phyloP scores from a whole-genome alignment of 2,113 vertebrate genomes.

The Pogonocichla stellata region DNA sequence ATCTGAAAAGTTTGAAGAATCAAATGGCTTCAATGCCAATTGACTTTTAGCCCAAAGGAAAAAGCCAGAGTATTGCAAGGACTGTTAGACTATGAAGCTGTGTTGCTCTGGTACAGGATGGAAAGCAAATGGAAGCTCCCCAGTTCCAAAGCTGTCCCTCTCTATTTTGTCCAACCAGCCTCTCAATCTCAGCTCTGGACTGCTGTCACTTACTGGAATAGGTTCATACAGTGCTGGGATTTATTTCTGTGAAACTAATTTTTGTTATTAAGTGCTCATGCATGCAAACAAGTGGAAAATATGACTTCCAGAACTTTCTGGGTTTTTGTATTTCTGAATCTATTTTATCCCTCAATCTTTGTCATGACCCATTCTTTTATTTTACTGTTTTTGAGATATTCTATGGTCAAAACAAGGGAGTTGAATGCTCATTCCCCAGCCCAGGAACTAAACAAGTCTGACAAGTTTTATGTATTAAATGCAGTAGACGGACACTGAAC shows the following conservation, averaged over 20 bases:
- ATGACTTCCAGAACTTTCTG: background rate
- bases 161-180: background rate
- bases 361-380: background rate
- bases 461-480: background rate
- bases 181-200: background rate
- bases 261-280: background rate
- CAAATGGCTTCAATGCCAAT: background rate
- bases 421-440: background rate
- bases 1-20: conserved; percentile 29
- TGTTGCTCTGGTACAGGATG: background rate
- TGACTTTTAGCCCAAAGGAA: background rate
- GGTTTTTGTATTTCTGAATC: background rate
- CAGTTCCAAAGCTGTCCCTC: background rate
- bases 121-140: background rate
- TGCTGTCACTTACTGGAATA: background rate
- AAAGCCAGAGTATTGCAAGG: background rate
- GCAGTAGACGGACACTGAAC: background rate
- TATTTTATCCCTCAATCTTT: background rate
- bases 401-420: background rate
- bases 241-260: background rate
- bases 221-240: background rate
- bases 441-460: background rate
- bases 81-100: background rate
- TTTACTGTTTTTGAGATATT: background rate
- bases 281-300: background rate